A percentile compares a stretch with the other conserved stretches of the same genome.
These are phyloP conservation scores for Berghia stephanieae DNA, from an alignment of 1,140 invertebrate species.

Conservation along the genomic window DNA sequence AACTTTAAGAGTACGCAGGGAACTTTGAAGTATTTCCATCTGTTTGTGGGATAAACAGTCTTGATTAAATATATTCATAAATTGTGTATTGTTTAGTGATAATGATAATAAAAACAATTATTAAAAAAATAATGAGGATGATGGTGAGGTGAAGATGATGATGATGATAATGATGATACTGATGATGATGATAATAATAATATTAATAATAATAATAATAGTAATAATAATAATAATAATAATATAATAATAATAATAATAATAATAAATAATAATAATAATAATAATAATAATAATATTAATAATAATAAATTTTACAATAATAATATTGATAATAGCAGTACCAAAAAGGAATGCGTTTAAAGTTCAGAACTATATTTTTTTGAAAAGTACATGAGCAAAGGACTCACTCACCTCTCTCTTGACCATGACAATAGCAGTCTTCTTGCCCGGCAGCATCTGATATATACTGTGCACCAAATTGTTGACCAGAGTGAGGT, in stretches of 20 bases:
- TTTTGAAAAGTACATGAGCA: too few relatives aligned
- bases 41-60: constrained; percentile 35
- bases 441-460: constrained; percentile 45
- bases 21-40: constrained; percentile 42
- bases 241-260: neutral
- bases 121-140: neutral
- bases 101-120: neutral
- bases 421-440: constrained; percentile 47
- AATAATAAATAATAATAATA: neutral
- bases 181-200: neutral
- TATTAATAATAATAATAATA: neutral
- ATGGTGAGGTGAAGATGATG: neutral
- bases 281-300: neutral
- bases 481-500: constrained; percentile 45
- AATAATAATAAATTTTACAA: neutral
- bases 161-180: neutral
- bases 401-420: constrained; percentile 43
- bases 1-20: constrained; percentile 39
- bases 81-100: neutral
- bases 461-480: constrained; percentile 43
- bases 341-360: neutral
- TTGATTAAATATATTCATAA: neutral
- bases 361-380: constrained; percentile 1
- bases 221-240: neutral
- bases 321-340: too few relatives aligned